These are phyloP conservation scores for Gallinago nigripennis DNA, from an alignment of 2,797 vertebrate species.

Conservation along the genomic window DNA sequence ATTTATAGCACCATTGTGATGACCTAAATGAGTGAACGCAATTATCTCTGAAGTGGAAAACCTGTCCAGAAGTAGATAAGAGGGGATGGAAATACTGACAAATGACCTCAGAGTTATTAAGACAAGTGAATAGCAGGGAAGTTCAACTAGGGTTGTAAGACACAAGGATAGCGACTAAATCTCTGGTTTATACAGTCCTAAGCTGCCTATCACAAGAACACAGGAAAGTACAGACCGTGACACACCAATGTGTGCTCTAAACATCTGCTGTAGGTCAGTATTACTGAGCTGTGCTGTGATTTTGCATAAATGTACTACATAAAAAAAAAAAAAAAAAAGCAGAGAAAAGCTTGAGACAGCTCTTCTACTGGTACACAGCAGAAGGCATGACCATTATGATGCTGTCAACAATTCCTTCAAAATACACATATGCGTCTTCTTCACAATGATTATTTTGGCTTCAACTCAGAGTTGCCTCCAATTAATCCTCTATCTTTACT, in stretches of 20 bases:
- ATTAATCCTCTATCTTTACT: background rate
- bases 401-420: background rate
- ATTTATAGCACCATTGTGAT: background rate
- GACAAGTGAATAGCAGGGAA: background rate
- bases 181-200: background rate
- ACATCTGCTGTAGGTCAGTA: background rate
- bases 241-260: background rate
- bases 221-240: background rate
- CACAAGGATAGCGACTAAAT: background rate
- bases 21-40: background rate
- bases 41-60: constrained; percentile 28
- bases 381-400: background rate
- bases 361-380: background rate
- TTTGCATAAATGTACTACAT: background rate
- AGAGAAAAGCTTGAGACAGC: background rate
- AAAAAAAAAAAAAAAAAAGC: background rate
- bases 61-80: background rate
- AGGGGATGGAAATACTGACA: background rate
- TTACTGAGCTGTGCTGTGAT: background rate
- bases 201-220: background rate
- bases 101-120: background rate
- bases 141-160: background rate
- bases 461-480: background rate
- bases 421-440: background rate
- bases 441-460: background rate